Evolutionary conservation across 2,888 invertebrate species (phyloP), one percentile per base, ranked within the genome.

Genomic region (Pterostichus madidus): DNA sequence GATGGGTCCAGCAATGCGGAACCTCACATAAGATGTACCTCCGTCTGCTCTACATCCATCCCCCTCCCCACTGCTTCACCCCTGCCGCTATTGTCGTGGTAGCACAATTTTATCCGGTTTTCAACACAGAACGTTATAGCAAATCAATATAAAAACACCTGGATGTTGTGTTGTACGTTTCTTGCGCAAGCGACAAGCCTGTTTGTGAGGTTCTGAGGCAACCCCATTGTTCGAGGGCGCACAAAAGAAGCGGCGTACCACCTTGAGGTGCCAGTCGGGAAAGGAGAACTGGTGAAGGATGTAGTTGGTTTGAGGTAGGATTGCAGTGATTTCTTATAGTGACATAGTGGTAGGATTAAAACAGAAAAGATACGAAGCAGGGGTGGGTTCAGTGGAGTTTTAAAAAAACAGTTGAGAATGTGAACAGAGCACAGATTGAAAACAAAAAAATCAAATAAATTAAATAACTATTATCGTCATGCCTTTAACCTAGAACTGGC

Each of bases 111-210:
- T 85, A 85, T 86, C 85, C 85, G 85, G 86, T 86, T 87, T 88
- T 87, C 87, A 87, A 85, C 87, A 85, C 86, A 87, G 85, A 85
- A 86, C 86, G 86, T 86, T 86, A 87, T 87, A 87, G 87, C 86
- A 88, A 88, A 88, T 88, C 88, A 86, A 87, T 88, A 88, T 86
- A 88, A 88, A 88, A 88, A 88, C 89, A 89, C 89, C 89, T 89
- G 89, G 88, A 80, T 80, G 56, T 59, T 24, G 24, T 24, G 24
- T 24, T 24, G 24, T 24, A 24, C 24, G 53, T 80, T 49, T 39
- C 53, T 85, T 87, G 86, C 88, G 87, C 87, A 86, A 87, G 86
- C 85, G 87, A 88, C 87, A 87, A 86, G 86, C 85, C 53, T 7
- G n/a, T n/a, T 7, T 8, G 52, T 5, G 53, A 53, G 17, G 15